Evolutionary conservation across 2,888 invertebrate genomes (phyloP).

Genomic region (Emesis furor): DNA sequence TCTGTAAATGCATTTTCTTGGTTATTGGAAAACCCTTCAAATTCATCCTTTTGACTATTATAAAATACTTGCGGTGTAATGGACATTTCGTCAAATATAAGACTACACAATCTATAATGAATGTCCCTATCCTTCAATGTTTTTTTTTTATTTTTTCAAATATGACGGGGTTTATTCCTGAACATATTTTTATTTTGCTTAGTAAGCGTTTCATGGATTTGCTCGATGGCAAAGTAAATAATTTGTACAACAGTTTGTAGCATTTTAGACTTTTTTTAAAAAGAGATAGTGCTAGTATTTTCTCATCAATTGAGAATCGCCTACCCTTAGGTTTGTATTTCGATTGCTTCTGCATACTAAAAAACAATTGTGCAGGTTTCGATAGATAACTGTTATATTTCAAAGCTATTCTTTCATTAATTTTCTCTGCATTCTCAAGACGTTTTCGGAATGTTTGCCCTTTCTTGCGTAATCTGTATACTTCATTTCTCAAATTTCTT

Average conservation of each 20-base stretch:
- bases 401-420: constrained; percentile 9
- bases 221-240: constrained; percentile 64
- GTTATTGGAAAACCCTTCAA: constrained; percentile 61
- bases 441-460: constrained; percentile 9
- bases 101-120: constrained; percentile 47
- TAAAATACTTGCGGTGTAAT: constrained; percentile 55
- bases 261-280: constrained; percentile 61
- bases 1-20: constrained; percentile 50
- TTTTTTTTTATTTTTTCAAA: constrained; percentile 63
- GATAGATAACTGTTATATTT: constrained; percentile 26
- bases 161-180: constrained; percentile 60
- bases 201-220: constrained; percentile 61
- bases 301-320: constrained; percentile 41
- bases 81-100: constrained; percentile 71
- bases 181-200: constrained; percentile 50
- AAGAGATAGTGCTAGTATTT: constrained; percentile 38
- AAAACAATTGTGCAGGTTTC: constrained; percentile 31
- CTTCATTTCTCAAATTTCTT: constrained; percentile 1
- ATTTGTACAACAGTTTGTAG: constrained; percentile 51
- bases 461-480: constrained; percentile 20
- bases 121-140: constrained; percentile 37
- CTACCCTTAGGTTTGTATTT: constrained; percentile 43
- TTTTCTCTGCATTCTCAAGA: constrained; percentile 29
- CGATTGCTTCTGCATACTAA: constrained; percentile 33
- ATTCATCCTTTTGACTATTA: constrained; percentile 42